These are phyloP conservation scores for Smutsia temminckii DNA, from an alignment of 2,797 vertebrate species.

Conservation along the genomic window DNA sequence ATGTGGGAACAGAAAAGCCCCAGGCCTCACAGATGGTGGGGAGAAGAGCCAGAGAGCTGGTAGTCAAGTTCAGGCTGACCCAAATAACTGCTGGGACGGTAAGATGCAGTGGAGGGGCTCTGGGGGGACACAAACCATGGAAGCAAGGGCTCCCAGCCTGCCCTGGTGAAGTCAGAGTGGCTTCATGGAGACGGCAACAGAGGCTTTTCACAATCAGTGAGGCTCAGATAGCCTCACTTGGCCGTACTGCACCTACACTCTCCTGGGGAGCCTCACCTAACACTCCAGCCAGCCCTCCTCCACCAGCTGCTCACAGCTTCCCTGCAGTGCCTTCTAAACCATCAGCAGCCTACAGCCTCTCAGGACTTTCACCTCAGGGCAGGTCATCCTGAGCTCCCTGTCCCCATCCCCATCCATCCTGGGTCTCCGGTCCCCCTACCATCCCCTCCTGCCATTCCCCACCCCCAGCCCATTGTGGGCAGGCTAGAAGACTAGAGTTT, in stretches of 20 bases:
- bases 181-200: neutral
- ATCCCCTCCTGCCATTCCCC: accelerated
- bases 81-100: neutral
- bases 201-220: neutral
- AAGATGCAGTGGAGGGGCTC: neutral
- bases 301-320: neutral
- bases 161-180: neutral
- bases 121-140: neutral
- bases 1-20: neutral
- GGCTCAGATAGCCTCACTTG: neutral
- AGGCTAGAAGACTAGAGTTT: neutral
- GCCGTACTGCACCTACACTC: accelerated
- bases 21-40: neutral
- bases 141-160: neutral
- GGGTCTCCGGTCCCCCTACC: neutral
- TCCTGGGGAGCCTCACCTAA: neutral
- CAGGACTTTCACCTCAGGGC: neutral
- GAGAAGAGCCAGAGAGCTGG: neutral
- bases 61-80: neutral
- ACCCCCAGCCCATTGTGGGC: neutral
- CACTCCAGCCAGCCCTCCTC: too few species aligned
- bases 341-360: neutral
- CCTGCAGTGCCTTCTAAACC: neutral
- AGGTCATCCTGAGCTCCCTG: too few species aligned
- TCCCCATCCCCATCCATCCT: neutral